Conservation (phyloP, 2,797 vertebrate species). For the Danio aesculapii region DNA sequence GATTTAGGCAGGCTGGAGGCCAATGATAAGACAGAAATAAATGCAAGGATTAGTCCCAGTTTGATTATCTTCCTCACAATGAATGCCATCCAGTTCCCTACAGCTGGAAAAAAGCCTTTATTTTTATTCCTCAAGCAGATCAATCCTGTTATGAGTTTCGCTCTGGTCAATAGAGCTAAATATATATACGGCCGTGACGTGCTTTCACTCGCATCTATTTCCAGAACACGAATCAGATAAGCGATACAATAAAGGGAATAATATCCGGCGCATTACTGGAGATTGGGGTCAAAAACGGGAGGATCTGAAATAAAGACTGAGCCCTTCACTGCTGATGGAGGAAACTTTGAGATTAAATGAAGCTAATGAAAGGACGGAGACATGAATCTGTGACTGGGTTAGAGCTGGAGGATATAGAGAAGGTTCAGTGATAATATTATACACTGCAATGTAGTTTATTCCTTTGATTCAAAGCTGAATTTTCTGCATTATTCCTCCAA, state of each 20-base stretch:
- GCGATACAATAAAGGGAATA: constrained; percentile 57
- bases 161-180: constrained; percentile 56
- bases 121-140: constrained; percentile 44
- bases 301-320: not conserved
- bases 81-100: not conserved
- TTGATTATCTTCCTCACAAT: constrained; percentile 15
- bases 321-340: not conserved
- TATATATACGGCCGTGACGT: constrained; percentile 52
- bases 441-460: not conserved
- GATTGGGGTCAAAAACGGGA: constrained; percentile 37
- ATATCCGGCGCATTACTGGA: constrained; percentile 38
- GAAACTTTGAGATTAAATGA: not conserved
- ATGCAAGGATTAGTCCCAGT: not conserved
- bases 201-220: constrained; percentile 59
- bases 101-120: constrained; percentile 21
- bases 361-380: constrained; percentile 2
- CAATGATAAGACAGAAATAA: not conserved
- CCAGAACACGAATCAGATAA: constrained; percentile 53
- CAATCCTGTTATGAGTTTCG: constrained; percentile 53
- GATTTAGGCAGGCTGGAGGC: not conserved
- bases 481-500: not conserved
- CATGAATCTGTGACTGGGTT: not conserved
- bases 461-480: not conserved
- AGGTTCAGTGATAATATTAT: not conserved
- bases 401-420: not conserved